Evolutionary conservation across 2,888 invertebrate species (phyloP), one percentile per base, ranked within the genome.

Genomic region (Cynaeus angustus): DNA sequence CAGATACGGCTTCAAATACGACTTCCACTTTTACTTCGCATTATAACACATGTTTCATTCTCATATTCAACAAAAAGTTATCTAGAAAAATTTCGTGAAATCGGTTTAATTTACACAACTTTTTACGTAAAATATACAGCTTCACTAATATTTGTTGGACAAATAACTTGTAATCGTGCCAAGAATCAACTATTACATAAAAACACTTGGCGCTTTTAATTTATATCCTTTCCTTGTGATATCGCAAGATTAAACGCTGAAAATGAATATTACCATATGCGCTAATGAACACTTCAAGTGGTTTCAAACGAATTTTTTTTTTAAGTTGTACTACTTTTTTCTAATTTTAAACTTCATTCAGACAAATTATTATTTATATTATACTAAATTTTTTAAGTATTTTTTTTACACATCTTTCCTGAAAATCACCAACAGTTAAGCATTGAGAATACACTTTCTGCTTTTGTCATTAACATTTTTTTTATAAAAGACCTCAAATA

Each of bases 1-100:
- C 53, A 65, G 66, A 72, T 73, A 72, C 61, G 69, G 69, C 71
- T 72, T 70, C 69, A 55, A 65, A 70, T 61, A 71, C 55, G 61
- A 64, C 70, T 70, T 69, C 43, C 38, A 68, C 28, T 28, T 56
- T 46, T 43, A 43, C n/a, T 41, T 16, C 6, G 26, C 55, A n/a
- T 53, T 48, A 48, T 30, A 59, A 33, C 58, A 30, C 48, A 53
- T 66, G 55, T 46, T 66, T 55, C 66, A 53, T 53, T 28, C 38
- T 43, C 10, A 45, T 10, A 41, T 50, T 7, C 43, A 53, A 53
- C 12, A 53, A 30, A 62, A 64, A 41, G 43, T 52, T 52, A 48
- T 50, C 48, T 9, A 50, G 16, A 45, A 5, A 21, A 59, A 45
- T 43, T 59, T 33, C 21, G 28, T 26, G n/a, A 53, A 33, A 50